A percentile compares a stretch with the other conserved stretches of the same genome.
These are phyloP conservation scores for Coelinius sp. DNA, from an alignment of 2,888 invertebrate genomes.

Conservation along the genomic window DNA sequence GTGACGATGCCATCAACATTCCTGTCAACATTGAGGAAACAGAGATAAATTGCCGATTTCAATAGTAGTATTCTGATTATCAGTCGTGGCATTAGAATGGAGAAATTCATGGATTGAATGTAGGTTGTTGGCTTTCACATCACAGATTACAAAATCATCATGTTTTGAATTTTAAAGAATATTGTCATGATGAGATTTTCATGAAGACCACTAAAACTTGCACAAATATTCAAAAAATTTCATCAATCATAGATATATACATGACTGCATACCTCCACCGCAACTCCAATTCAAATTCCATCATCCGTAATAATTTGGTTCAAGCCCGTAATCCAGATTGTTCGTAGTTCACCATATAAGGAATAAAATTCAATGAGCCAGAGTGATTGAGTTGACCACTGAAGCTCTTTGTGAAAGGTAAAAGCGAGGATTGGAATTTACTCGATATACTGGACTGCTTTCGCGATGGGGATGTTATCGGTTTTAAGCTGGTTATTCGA, in stretches of 20 bases:
- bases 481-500: constrained; percentile 37
- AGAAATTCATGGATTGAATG: neutral
- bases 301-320: constrained; percentile 16
- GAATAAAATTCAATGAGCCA: constrained; percentile 32
- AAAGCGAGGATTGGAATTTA: constrained; percentile 14
- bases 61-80: neutral
- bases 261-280: too few species aligned
- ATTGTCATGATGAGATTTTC: too few species aligned
- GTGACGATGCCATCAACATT: neutral
- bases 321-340: neutral
- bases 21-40: constrained; percentile 14
- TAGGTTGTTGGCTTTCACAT: neutral
- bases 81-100: neutral
- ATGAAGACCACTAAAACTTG: too few species aligned
- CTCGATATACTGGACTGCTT: constrained; percentile 2
- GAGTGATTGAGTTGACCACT: constrained; percentile 35
- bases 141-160: too few species aligned
- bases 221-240: neutral
- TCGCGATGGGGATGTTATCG: neutral
- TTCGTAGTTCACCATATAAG: neutral
- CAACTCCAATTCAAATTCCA: neutral
- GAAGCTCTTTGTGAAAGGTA: constrained; percentile 8
- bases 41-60: constrained; percentile 3
- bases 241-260: too few species aligned
- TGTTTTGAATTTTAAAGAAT: too few species aligned